Percentiles rank a stretch among this genome's conserved stretches.
phyloP scores from a whole-genome alignment of 2,888 invertebrate species.

The Andrena minutula region DNA sequence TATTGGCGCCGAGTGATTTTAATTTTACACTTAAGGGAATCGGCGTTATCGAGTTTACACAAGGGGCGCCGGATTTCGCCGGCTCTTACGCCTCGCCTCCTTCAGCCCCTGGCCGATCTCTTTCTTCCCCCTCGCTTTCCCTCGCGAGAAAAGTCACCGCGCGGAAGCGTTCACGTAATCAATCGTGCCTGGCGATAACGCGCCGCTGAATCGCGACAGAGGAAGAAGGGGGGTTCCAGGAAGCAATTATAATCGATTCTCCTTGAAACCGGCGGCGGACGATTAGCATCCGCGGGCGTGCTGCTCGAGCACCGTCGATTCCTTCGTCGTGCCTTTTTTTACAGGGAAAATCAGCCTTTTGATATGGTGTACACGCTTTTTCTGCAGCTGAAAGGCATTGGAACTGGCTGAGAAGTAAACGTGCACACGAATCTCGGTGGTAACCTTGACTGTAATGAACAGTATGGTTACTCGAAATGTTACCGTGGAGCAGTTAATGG shows the following conservation, averaged over 20 bases:
- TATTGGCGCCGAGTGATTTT: slow-evolving; percentile 66
- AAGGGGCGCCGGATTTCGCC: slow-evolving; percentile 50
- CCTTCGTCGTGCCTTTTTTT: slow-evolving; percentile 2
- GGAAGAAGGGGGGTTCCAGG: slow-evolving; percentile 10
- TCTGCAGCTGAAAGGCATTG: neutral
- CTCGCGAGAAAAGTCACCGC: slow-evolving; percentile 21
- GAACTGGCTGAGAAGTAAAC: slow-evolving; percentile 9
- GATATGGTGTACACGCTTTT: neutral
- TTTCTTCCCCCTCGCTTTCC: neutral
- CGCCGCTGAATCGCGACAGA: neutral
- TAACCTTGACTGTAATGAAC: slow-evolving; percentile 7
- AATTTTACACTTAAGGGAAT: slow-evolving; percentile 66
- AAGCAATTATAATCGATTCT: slow-evolving; percentile 32
- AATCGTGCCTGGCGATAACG: slow-evolving; percentile 24
- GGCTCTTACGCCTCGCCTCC: neutral
- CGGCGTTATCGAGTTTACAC: slow-evolving; percentile 61
- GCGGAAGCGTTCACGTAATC: slow-evolving; percentile 19
- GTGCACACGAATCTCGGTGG: neutral
- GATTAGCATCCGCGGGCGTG: slow-evolving; percentile 1
- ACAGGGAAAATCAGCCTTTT: neutral
- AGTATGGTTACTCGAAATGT: no score
- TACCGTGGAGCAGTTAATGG: no score
- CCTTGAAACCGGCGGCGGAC: slow-evolving; percentile 7
- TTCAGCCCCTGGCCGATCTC: neutral
- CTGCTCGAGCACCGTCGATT: neutral